A percentile compares a stretch with the other conserved stretches of the same genome.
phyloP scores from a whole-genome alignment of 2,888 invertebrate genomes.

The Clanis bilineata region DNA sequence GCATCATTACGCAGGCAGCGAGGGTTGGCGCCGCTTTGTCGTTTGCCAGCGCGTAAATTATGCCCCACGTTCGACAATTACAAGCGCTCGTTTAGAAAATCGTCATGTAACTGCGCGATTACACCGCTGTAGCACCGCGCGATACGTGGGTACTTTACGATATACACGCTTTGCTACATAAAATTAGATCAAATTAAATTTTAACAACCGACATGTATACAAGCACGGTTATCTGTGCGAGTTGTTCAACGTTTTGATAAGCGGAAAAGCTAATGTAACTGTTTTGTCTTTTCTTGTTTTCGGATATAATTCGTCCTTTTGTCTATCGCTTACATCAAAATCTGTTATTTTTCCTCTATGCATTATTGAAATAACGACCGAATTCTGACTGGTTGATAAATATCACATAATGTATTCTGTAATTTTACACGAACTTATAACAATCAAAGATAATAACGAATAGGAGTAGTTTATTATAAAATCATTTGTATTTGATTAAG shows the following conservation, averaged over 20 bases:
- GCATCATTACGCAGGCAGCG: slow-evolving; percentile 43
- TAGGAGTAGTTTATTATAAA: too few relatives aligned
- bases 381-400: too few relatives aligned
- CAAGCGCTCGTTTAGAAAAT: slow-evolving; percentile 50
- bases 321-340: too few relatives aligned
- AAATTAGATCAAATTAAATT: slow-evolving; percentile 12
- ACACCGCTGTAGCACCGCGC: background rate
- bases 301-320: background rate
- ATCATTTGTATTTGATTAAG: too few relatives aligned
- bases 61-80: slow-evolving; percentile 45
- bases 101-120: slow-evolving; percentile 33
- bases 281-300: background rate
- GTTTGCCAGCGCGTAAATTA: slow-evolving; percentile 53
- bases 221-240: slow-evolving; percentile 15
- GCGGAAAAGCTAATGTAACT: background rate
- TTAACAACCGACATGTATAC: slow-evolving; percentile 6
- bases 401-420: too few relatives aligned
- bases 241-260: background rate
- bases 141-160: slow-evolving; percentile 11
- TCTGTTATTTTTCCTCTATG: too few relatives aligned
- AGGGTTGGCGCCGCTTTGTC: slow-evolving; percentile 45
- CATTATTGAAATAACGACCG: too few relatives aligned
- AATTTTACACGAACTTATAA: too few relatives aligned
- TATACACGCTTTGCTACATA: slow-evolving; percentile 6
- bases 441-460: too few relatives aligned